Evolutionary conservation across 2,113 vertebrate species (phyloP), one percentile per base, ranked within the genome.

Genomic region (Piprites chloris): DNA sequence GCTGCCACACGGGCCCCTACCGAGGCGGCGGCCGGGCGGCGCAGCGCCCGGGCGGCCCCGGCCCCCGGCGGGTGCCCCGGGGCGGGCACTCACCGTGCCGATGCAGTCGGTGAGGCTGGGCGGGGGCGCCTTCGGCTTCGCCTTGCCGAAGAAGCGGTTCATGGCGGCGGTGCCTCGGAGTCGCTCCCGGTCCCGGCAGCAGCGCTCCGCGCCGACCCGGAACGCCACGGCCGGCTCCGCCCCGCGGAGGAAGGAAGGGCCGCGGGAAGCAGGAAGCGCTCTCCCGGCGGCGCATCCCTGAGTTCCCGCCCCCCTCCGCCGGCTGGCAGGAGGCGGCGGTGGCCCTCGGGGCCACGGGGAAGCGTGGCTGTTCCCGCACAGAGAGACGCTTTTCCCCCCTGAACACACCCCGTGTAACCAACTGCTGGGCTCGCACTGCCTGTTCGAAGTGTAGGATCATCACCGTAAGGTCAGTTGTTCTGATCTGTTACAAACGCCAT

Each of bases 51-150:
- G 0, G 14, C 56, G 30, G 28, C 12, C 39, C 11, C 22, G 21
- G 52, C 14, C 69, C 35, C 30, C 5, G 4, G 17, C 24, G 41
- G 46, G 19, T 5, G 4, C 6, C 18, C 53, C 76, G 6, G 47
- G 17, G 11, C 13, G 14, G n/a, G 46, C 7, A 98, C 99, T 98
- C 96, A 99, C 99, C 90, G 72, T 98, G 89, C 99, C 98, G 87
- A 99, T 99, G 82, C 99, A 99, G 98, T 99, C 99, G 5, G 99
- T 98, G n/a, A 99, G 97, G 97, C 99, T 99, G 24, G 99, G 99
- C 2, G 99, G 98, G 0, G 99, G 99, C 33, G 67, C 99, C 96
- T 99, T 99, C 5, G 99, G 97, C 94, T 99, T 99, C 27, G 98
- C 98, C 78, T 96, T 98, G 12, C 99, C 99, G 78, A 99, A 99